Percentiles rank a stretch among this genome's conserved stretches.
Conservation (phyloP, 2,888 invertebrate species). For the Hypena proboscidalis region DNA sequence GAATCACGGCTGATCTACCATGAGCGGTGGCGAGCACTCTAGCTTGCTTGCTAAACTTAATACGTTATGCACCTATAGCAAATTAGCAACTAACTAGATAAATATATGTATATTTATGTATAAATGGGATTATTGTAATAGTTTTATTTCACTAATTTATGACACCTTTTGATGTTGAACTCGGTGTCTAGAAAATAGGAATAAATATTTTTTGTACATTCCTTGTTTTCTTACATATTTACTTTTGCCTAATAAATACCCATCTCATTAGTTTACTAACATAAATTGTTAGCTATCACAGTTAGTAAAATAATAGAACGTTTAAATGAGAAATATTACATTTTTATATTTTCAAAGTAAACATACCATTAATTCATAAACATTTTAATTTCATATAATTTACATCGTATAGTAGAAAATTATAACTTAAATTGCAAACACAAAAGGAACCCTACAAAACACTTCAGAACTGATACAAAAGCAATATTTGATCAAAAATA, state of each 20-base stretch:
- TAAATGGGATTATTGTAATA: not conserved
- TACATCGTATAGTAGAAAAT: conserved; percentile 47
- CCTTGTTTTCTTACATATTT: conserved; percentile 9
- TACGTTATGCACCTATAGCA: no score
- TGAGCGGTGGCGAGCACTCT: no score
- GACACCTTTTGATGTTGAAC: conserved; percentile 16
- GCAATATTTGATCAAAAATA: conserved; percentile 29
- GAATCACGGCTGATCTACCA: no score
- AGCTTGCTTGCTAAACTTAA: no score
- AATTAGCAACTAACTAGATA: no score
- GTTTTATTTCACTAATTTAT: conserved; percentile 8
- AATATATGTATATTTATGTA: not conserved
- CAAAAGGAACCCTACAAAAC: conserved; percentile 39
- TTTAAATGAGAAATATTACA: conserved; percentile 3
- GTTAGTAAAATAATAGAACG: conserved; percentile 1
- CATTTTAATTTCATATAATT: conserved; percentile 52
- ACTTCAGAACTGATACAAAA: conserved; percentile 53
- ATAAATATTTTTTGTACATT: conserved; percentile 38
- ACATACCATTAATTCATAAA: conserved; percentile 38
- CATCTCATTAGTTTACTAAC: no score
- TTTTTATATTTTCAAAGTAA: conserved; percentile 21
- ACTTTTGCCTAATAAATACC: not conserved
- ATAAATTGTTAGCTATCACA: no score
- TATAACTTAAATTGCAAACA: conserved; percentile 39
- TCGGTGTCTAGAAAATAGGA: conserved; percentile 37